Base-by-base conservation (phyloP, 2,888 invertebrate genomes). In the Cyaniris semiargus region DNA sequence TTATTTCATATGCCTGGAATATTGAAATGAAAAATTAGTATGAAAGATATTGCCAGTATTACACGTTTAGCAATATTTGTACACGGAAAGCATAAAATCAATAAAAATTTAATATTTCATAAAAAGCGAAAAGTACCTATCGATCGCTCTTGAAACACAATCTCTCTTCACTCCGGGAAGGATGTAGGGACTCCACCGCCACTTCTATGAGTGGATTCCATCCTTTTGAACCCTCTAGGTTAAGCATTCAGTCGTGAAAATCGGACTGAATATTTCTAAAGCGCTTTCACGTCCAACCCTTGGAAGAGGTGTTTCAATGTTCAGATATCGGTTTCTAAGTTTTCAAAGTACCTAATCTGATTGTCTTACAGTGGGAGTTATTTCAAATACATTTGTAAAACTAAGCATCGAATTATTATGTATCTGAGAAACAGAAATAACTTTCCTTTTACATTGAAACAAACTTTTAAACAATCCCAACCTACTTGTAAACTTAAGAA, bases 141-240 rank as follows among this genome's bases (percentile, higher is more conserved):
- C 66, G 66, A 27, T 66, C 60, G 66, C 66, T 66, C 27, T 66
- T 66, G 23, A 60, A 66, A 66, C 66, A 66, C 66, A 66, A 66
- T 66, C 66, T 66, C 66, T 66, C 66, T 66, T 66, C 66, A 66
- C 27, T 27, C 27, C 15, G 27, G 27, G 15, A 27, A 66, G 66
- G 66, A 66, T 66, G 66, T 66, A 66, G 31, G 66, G 66, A 66
- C 66, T 66, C 66, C 66, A 27, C 66, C 8, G 66, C 66, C 66
- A 66, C 66, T 66, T 66, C 27, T 66, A 27, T 15, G 21, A 66
- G 66, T 23, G 21, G 60, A 60, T 27, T 13, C 27, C 66, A 15
- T 66, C 66, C 66, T 66, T 27, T 66, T 27, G 15, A 27, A 66
- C 66, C 27, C 66, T 27, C 23, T 13, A 7, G 66, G 18, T 31